These are phyloP conservation scores for Tetanocera ferruginea DNA, from an alignment of 2,888 invertebrate genomes.

Conservation along the genomic window DNA sequence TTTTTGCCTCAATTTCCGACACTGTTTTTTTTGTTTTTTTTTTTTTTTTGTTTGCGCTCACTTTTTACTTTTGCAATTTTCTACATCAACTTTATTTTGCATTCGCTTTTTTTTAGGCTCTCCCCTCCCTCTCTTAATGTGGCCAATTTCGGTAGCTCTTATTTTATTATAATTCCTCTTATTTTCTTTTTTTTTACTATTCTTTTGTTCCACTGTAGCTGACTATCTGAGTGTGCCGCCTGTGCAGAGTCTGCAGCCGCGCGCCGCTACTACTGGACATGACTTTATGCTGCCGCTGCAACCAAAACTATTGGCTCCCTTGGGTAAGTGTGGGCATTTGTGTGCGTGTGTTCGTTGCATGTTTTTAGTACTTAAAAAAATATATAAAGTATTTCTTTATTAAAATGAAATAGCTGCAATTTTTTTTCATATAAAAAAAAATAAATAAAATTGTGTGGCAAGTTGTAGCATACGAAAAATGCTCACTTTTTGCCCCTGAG, in stretches of 20 bases:
- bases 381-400: conserved; percentile 19
- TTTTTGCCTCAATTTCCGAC: neutral
- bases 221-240: conserved; percentile 72
- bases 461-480: neutral
- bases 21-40: neutral
- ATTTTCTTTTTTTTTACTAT: neutral
- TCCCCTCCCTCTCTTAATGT: neutral
- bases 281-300: conserved; percentile 80
- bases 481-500: neutral
- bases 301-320: conserved; percentile 74
- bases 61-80: neutral
- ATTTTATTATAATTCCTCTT: neutral
- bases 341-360: neutral
- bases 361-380: neutral
- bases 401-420: conserved; percentile 27
- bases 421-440: neutral
- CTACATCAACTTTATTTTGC: neutral
- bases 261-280: conserved; percentile 79
- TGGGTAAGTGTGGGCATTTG: conserved; percentile 60
- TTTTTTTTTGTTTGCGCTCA: neutral
- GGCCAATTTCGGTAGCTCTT: neutral
- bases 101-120: neutral
- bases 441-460: neutral
- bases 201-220: conserved; percentile 66
- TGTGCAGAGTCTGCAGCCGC: conserved; percentile 76